Percentiles rank a stretch among this genome's conserved stretches.
Conservation (phyloP, 2,888 invertebrate species). For the Listrodromus nycthemerus region DNA sequence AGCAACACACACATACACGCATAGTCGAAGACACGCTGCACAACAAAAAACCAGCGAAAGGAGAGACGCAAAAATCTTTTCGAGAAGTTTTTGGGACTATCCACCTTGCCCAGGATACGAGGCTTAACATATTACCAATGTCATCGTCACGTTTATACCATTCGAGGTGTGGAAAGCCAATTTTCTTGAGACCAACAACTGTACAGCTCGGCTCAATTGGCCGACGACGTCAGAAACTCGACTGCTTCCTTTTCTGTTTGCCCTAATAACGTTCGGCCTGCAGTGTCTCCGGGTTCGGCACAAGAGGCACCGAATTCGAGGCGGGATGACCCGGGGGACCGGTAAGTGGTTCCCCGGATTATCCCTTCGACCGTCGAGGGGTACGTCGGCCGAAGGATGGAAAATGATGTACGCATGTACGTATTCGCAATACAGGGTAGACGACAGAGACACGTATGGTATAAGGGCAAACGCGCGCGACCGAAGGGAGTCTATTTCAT, state of each 20-base stretch:
- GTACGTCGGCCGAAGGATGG: conserved; percentile 13
- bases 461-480: conserved; percentile 76
- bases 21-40: too few relatives aligned
- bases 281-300: conserved; percentile 25
- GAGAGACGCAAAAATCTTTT: too few relatives aligned
- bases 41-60: too few relatives aligned
- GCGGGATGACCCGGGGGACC: conserved; percentile 63
- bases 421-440: conserved; percentile 21
- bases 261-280: conserved; percentile 38
- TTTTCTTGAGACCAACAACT: neutral
- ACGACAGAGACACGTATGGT: conserved; percentile 28
- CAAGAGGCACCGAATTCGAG: conserved; percentile 44
- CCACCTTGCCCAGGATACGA: too few relatives aligned
- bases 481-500: conserved; percentile 85
- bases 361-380: conserved; percentile 28
- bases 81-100: neutral
- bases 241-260: conserved; percentile 26
- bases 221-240: conserved; percentile 26
- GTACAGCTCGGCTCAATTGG: neutral
- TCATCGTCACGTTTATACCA: neutral
- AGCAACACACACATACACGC: too few relatives aligned
- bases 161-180: neutral
- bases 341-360: conserved; percentile 64
- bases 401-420: conserved; percentile 24
- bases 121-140: neutral